Evolutionary conservation across 2,797 vertebrate species (phyloP).

Genomic region (Ceyx erithaca): DNA sequence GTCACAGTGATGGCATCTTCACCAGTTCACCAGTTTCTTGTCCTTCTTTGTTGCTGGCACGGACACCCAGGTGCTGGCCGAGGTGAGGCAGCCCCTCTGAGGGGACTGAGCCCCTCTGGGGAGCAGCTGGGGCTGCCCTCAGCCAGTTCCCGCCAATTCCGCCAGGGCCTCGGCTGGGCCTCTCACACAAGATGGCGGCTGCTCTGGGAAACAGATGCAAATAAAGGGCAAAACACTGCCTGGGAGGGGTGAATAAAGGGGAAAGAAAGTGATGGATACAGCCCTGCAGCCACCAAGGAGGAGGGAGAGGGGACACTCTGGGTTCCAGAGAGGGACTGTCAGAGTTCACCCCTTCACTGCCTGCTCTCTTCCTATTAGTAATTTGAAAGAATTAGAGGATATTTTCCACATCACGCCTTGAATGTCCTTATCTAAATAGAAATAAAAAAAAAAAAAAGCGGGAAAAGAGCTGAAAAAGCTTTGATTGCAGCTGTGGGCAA

Average conservation of each 20-base stretch:
- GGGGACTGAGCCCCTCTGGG: background rate
- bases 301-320: rapidly evolving
- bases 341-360: background rate
- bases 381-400: background rate
- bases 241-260: rapidly evolving
- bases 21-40: background rate
- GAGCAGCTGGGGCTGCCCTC: rapidly evolving
- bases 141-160: rapidly evolving
- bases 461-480: background rate
- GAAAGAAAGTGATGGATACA: background rate
- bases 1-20: background rate
- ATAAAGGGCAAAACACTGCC: background rate
- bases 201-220: background rate
- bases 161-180: background rate
- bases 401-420: background rate
- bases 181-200: background rate
- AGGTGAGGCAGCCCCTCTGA: background rate
- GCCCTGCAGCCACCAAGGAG: too few species aligned
- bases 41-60: background rate
- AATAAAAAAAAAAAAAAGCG: background rate
- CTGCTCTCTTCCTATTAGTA: background rate
- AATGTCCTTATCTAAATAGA: background rate
- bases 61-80: background rate
- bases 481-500: background rate
- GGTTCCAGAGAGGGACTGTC: rapidly evolving